Conservation (phyloP, 2,797 vertebrate genomes). For the Pseudochirops corinnae region DNA sequence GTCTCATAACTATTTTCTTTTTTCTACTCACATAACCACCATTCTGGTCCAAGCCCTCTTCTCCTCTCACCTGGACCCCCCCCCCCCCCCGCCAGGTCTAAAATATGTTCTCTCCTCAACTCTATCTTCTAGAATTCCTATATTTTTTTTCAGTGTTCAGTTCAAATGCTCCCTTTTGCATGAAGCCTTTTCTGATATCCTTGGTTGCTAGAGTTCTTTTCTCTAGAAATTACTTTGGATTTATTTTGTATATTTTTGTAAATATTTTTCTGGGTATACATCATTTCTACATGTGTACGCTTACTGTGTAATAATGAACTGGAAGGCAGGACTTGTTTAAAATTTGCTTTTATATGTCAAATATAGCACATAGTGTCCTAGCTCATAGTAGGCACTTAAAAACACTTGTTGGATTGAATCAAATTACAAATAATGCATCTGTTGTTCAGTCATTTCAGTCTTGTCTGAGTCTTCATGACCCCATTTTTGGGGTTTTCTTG, state of each 20-base stretch:
- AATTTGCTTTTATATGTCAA: neutral
- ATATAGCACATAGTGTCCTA: neutral
- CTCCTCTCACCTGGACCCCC: neutral
- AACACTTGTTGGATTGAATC: neutral
- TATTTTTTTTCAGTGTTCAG: neutral
- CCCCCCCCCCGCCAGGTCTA: no score
- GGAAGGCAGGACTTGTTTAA: neutral
- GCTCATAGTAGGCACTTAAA: neutral
- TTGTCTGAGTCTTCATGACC: neutral
- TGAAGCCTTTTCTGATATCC: neutral
- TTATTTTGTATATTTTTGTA: neutral
- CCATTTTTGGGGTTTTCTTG: neutral
- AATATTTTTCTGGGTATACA: neutral
- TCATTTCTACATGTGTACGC: neutral
- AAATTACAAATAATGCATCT: neutral
- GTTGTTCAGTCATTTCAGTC: neutral
- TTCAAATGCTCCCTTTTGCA: neutral
- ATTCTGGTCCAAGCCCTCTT: neutral
- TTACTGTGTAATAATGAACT: no score
- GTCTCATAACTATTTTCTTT: neutral
- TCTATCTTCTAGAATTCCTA: neutral
- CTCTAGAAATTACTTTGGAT: neutral
- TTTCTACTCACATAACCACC: neutral
- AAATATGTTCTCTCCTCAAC: neutral
- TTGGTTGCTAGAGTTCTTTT: neutral